Percentiles rank a stretch among this genome's conserved stretches.
Conservation (phyloP, 1,140 invertebrate genomes). For the Drosophila littoralis region DNA sequence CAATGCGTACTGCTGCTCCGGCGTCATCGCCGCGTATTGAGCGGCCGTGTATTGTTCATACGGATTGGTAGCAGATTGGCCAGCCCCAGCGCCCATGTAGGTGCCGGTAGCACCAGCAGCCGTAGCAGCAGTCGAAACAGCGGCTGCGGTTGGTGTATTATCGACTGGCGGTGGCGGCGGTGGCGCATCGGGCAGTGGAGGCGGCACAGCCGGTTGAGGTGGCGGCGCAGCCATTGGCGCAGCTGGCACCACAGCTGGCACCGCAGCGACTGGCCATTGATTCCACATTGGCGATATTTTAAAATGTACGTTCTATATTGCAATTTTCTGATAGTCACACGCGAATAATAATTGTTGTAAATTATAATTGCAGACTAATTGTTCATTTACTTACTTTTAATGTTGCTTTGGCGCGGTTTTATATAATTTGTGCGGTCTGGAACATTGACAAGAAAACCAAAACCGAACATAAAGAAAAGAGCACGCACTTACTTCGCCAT, state of each 20-base stretch:
- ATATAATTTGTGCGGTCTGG: slow-evolving; percentile 25
- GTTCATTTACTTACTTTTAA: not conserved
- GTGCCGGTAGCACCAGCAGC: slow-evolving; percentile 2
- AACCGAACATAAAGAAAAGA: slow-evolving; percentile 30
- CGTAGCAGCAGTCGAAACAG: slow-evolving; percentile 1
- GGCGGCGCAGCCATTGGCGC: slow-evolving; percentile 49
- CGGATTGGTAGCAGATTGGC: slow-evolving; percentile 48
- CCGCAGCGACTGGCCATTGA: slow-evolving; percentile 61
- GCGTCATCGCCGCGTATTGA: slow-evolving; percentile 87
- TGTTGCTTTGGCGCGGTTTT: slow-evolving; percentile 8
- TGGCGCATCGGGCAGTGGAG: slow-evolving; percentile 67
- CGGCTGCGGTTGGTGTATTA: not conserved
- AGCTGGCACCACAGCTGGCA: slow-evolving; percentile 27
- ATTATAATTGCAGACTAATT: not conserved
- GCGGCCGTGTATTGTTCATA: slow-evolving; percentile 88
- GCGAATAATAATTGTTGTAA: not conserved
- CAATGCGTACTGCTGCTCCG: slow-evolving; percentile 81
- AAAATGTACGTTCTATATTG: slow-evolving; percentile 3
- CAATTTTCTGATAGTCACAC: not conserved
- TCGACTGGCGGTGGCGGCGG: slow-evolving; percentile 65
- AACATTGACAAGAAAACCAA: slow-evolving; percentile 24
- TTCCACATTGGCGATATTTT: slow-evolving; percentile 62
- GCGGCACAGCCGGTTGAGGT: slow-evolving; percentile 67
- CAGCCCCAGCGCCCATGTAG: not conserved
- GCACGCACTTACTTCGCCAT: slow-evolving; percentile 57